Evolutionary conservation across 2,113 vertebrate species (phyloP).

Genomic region (Verasper variegatus): DNA sequence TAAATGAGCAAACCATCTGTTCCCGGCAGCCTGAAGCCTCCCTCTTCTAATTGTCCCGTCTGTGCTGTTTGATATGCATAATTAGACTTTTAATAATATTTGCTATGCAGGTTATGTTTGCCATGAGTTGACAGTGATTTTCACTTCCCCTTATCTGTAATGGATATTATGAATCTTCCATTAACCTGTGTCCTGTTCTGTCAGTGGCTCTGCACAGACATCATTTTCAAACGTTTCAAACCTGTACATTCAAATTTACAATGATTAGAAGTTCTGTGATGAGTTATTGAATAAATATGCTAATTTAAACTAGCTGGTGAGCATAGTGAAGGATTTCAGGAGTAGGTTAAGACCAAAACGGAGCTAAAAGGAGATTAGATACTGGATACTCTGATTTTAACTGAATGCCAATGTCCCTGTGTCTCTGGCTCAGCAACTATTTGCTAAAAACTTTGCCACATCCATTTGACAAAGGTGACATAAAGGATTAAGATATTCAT

Average conservation of each 20-base stretch:
- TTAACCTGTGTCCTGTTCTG: background rate
- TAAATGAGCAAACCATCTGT: slow-evolving; percentile 74
- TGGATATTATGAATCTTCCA: slow-evolving; percentile 27
- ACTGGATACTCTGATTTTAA: too few relatives aligned
- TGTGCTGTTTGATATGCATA: slow-evolving; percentile 79
- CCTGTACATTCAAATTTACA: background rate
- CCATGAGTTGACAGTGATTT: slow-evolving; percentile 30
- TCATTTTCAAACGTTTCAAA: background rate
- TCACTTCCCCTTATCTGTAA: slow-evolving; percentile 21
- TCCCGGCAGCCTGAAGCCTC: slow-evolving; percentile 66
- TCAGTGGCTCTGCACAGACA: background rate
- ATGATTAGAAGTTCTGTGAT: background rate
- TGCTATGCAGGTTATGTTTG: slow-evolving; percentile 75
- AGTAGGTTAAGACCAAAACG: too few relatives aligned
- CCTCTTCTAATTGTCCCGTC: slow-evolving; percentile 74
- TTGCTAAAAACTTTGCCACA: too few relatives aligned
- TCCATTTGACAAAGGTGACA: too few relatives aligned
- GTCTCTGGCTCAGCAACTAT: too few relatives aligned
- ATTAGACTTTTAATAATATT: slow-evolving; percentile 82
- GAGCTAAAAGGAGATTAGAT: too few relatives aligned
- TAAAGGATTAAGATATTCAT: too few relatives aligned
- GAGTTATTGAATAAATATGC: too few relatives aligned
- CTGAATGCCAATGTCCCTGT: too few relatives aligned
- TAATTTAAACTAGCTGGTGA: too few relatives aligned
- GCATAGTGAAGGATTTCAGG: too few relatives aligned